Percentiles rank a stretch among this genome's conserved stretches.
phyloP scores from a whole-genome alignment of 2,797 vertebrate species.

The Characodon lateralis region DNA sequence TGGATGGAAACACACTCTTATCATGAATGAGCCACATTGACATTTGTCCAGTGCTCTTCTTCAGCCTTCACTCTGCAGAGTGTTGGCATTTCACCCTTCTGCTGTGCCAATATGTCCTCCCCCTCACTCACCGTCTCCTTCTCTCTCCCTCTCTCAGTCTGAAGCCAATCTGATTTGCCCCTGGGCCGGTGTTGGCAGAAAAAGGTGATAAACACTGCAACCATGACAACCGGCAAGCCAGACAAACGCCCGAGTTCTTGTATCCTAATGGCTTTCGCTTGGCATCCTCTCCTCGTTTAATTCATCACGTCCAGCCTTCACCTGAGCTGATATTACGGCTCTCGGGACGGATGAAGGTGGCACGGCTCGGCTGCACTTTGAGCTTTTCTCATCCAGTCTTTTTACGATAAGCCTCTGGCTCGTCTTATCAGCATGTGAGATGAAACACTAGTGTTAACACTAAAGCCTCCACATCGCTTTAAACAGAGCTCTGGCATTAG shows the following conservation, averaged over 20 bases:
- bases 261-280: conserved; percentile 69
- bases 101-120: conserved; percentile 75
- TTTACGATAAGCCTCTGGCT: conserved; percentile 32
- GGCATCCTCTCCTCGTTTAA: conserved; percentile 64
- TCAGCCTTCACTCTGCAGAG: conserved; percentile 59
- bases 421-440: conserved; percentile 37
- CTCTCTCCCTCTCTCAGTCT: conserved; percentile 58
- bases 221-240: conserved; percentile 80
- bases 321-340: conserved; percentile 60
- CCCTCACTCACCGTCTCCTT: conserved; percentile 66
- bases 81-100: conserved; percentile 77
- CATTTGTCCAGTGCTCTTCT: conserved; percentile 71
- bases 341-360: conserved; percentile 28
- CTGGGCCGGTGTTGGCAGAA: conserved; percentile 76
- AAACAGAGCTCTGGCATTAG: conserved; percentile 37
- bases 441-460: conserved; percentile 38
- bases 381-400: conserved; percentile 32
- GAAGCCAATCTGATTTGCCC: conserved; percentile 80
- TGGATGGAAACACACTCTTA: conserved; percentile 49
- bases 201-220: conserved; percentile 79
- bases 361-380: conserved; percentile 26
- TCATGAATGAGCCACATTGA: conserved; percentile 68
- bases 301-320: conserved; percentile 62
- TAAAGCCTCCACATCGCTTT: conserved; percentile 35
- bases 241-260: conserved; percentile 65